A percentile compares a stretch with the other conserved stretches of the same genome.
These are phyloP conservation scores for Alloplasta piceator DNA, from an alignment of 2,888 invertebrate species.

Conservation along the genomic window DNA sequence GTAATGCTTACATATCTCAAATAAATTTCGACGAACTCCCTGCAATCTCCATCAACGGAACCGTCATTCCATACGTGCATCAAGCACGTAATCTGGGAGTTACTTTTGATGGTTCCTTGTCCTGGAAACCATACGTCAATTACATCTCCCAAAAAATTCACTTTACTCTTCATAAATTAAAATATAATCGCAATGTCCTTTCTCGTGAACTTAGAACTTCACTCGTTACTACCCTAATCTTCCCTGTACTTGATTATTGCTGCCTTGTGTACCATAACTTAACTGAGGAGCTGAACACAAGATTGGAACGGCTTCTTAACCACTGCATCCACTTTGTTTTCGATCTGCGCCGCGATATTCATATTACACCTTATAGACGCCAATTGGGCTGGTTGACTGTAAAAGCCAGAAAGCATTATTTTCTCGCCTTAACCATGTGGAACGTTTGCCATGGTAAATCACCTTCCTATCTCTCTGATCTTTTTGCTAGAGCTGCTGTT, in stretches of 20 bases:
- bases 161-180: conserved; percentile 7
- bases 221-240: neutral
- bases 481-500: too few species aligned
- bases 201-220: neutral
- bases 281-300: conserved; percentile 3
- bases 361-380: conserved; percentile 7
- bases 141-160: neutral
- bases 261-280: conserved; percentile 28
- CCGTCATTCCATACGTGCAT: neutral
- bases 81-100: conserved; percentile 27
- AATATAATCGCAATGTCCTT: conserved; percentile 5
- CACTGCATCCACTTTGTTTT: conserved; percentile 33
- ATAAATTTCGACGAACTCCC: neutral
- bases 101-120: neutral
- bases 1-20: neutral
- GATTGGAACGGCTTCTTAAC: conserved; percentile 9
- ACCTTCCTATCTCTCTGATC: neutral
- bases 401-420: neutral
- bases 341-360: conserved; percentile 13
- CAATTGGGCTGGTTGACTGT: neutral
- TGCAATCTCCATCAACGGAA: neutral
- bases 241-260: conserved; percentile 37
- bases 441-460: neutral
- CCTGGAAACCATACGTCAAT: conserved; percentile 2
- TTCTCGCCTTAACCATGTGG: neutral